Evolutionary conservation across 2,888 invertebrate genomes (phyloP), one percentile per base, ranked within the genome.

Genomic region (Actias luna): DNA sequence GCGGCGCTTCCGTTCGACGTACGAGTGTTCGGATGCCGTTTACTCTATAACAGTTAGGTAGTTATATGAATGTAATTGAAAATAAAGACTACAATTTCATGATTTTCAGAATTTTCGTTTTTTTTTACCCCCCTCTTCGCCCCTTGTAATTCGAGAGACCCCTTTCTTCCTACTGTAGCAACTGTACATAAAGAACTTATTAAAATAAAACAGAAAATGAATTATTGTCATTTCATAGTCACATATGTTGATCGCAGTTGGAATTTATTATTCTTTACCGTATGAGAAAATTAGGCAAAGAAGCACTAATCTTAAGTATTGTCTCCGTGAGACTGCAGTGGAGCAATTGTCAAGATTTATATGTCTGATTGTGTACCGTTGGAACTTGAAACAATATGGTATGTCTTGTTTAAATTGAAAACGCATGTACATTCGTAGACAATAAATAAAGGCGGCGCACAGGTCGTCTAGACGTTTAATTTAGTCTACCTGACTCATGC

Each of bases 1-100:
- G 86, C 80, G 79, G 74, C 74, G 72, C 80, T 82, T 89, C 88
- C 88, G 86, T 80, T 64, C 67, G 63, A 64, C 67, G 61, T 62
- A 14, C 5, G 55, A 55, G 55, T 29, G 27, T 29, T n/a, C 12
- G 46, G 25, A 50, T 12, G 3, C 16, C 46, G 46, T 12, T 50
- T 50, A 25, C 25, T 12, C 46, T 46, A 1, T 3, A 25, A n/a
- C n/a, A n/a, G n/a, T n/a, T n/a, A n/a, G n/a, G n/a, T n/a, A n/a
- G n/a, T n/a, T n/a, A n/a, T n/a, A n/a, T n/a, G n/a, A 8, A 33
- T 33, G 8, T 33, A 33, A 33, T 22, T 22, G 16, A 39, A 46
- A 46, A 25, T n/a, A 25, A 22, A 46, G 4, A 25, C 2, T 22
- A 12, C 22, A 12, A 25, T 42, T 42, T 42, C 10, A 25, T n/a